These are phyloP conservation scores for Thaleichthys pacificus DNA, from an alignment of 2,797 vertebrate genomes.

Conservation along the genomic window DNA sequence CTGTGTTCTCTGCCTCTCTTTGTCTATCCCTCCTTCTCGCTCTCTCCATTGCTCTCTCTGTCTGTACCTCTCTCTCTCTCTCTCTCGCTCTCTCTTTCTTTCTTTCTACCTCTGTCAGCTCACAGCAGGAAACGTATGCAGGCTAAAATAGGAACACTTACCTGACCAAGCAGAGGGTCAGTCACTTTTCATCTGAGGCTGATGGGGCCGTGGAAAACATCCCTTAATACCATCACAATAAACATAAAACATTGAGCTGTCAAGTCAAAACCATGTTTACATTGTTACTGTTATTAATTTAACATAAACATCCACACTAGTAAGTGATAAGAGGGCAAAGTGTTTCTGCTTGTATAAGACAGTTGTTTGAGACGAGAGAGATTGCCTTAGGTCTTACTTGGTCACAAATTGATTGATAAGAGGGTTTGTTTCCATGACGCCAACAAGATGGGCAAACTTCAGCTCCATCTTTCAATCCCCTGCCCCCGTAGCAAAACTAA, in stretches of 20 bases:
- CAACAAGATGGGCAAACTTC: slow-evolving; percentile 60
- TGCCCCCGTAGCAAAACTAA: slow-evolving; percentile 74
- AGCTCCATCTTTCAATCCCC: slow-evolving; percentile 66
- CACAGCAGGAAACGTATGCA: slow-evolving; percentile 27
- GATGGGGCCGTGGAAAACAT: slow-evolving; percentile 26
- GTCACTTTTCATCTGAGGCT: slow-evolving; percentile 6
- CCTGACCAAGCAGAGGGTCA: slow-evolving; percentile 39
- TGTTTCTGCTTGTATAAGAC: neutral
- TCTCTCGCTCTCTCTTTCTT: slow-evolving; percentile 22
- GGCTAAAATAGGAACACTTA: slow-evolving; percentile 32
- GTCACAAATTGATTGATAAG: slow-evolving; percentile 73
- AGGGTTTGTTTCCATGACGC: slow-evolving; percentile 69
- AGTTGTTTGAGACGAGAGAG: slow-evolving; percentile 2
- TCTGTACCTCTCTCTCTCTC: slow-evolving; percentile 16
- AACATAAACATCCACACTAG: too few species aligned
- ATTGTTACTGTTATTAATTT: neutral
- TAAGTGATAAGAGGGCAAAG: neutral
- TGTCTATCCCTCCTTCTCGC: slow-evolving; percentile 22
- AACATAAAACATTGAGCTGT: neutral
- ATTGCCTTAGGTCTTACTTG: slow-evolving; percentile 50
- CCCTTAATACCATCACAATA: slow-evolving; percentile 28
- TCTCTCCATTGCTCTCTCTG: slow-evolving; percentile 20
- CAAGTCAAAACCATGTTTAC: neutral
- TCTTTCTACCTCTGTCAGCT: slow-evolving; percentile 34
- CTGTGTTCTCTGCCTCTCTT: slow-evolving; percentile 5